Evolutionary conservation across 2,113 vertebrate species (phyloP).

Genomic region (Nyctibius bracteatus): DNA sequence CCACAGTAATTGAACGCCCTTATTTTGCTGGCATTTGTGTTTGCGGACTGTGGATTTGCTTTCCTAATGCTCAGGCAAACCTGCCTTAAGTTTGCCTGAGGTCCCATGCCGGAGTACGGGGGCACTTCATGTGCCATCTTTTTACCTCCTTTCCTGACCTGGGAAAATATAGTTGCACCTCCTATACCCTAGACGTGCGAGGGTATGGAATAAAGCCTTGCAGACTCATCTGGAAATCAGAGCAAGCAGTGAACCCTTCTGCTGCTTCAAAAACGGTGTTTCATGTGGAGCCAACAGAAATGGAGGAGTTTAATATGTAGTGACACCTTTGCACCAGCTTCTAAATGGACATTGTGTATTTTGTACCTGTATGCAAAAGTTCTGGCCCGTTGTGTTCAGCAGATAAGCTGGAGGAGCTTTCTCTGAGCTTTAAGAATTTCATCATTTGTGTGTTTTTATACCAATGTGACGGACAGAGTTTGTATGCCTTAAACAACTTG

Average conservation of each 20-base stretch:
- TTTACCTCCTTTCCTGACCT: neutral
- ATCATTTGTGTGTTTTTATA: neutral
- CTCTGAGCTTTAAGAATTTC: neutral
- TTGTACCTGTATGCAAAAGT: neutral
- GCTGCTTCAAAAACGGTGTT: neutral
- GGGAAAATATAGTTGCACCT: neutral
- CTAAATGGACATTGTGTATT: neutral
- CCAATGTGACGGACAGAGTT: too few relatives aligned
- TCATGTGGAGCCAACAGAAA: fast-evolving
- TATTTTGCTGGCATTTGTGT: neutral
- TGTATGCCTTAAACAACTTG: too few relatives aligned
- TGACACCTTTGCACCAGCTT: neutral
- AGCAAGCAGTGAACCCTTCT: neutral
- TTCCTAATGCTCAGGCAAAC: neutral
- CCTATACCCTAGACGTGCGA: fast-evolving
- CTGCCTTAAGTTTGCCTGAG: neutral
- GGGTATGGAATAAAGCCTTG: neutral
- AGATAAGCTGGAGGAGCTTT: neutral
- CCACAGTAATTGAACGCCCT: neutral
- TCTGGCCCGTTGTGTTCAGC: neutral
- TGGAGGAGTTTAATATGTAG: neutral
- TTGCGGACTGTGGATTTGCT: neutral
- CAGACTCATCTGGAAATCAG: neutral
- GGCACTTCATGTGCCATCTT: neutral
- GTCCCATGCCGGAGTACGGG: neutral